Conservation (phyloP, 2,113 vertebrate species). For the Petroica traversi region DNA sequence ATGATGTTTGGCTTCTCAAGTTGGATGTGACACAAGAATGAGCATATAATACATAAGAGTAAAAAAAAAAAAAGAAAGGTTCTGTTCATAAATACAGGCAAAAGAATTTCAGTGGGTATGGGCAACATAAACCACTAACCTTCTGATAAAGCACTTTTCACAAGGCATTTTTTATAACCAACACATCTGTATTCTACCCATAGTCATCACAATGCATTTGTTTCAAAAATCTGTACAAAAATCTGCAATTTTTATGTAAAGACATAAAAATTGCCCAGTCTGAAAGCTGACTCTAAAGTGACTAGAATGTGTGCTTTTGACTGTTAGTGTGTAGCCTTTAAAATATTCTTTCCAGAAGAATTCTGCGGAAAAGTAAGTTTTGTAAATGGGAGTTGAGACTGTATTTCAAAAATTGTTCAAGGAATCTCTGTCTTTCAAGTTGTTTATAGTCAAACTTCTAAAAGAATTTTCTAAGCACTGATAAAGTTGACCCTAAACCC, state of each 20-base stretch:
- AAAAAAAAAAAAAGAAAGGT: not conserved
- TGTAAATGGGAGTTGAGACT: not conserved
- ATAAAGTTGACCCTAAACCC: not conserved
- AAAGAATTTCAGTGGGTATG: not conserved
- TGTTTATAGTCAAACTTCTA: not conserved
- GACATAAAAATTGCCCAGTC: not conserved
- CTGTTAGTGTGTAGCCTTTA: not conserved
- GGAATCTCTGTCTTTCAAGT: not conserved
- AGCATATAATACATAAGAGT: not conserved
- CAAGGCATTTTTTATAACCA: not conserved
- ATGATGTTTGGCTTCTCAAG: not conserved
- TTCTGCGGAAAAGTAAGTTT: not conserved
- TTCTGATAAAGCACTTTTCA: not conserved
- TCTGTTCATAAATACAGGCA: not conserved
- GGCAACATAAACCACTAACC: not conserved
- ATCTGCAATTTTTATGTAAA: too few relatives aligned
- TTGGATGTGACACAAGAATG: rapidly evolving
- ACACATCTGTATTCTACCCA: not conserved
- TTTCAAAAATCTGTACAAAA: not conserved
- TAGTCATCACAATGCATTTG: not conserved
- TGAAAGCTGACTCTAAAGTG: not conserved
- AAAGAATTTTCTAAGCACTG: not conserved
- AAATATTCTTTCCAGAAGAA: not conserved
- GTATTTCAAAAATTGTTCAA: not conserved
- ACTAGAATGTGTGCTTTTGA: not conserved